Conservation (phyloP, 2,113 vertebrate species). For the Cryptotis parvus region DNA sequence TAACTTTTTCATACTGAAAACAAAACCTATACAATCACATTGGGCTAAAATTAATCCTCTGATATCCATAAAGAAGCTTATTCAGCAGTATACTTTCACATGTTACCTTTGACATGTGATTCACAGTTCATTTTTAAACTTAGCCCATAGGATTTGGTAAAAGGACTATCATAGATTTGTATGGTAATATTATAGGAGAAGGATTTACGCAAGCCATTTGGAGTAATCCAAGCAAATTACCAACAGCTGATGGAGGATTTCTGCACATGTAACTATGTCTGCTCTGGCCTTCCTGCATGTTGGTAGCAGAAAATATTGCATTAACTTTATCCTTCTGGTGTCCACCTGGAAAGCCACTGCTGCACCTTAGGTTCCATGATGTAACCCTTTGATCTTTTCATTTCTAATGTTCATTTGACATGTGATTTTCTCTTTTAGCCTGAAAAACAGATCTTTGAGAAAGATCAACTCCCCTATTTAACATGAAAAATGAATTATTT, state of each 20-base stretch:
- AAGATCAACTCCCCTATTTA: background rate
- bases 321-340: constrained; percentile 63
- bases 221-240: constrained; percentile 41
- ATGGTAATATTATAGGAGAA: background rate
- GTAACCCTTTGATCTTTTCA: constrained; percentile 62
- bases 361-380: constrained; percentile 51
- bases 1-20: background rate
- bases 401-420: constrained; percentile 61
- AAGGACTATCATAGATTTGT: background rate
- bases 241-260: constrained; percentile 50
- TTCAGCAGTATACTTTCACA: background rate
- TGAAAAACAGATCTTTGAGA: constrained; percentile 35
- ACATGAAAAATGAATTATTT: constrained; percentile 48
- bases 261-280: background rate
- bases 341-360: constrained; percentile 59
- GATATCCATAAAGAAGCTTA: background rate
- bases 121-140: constrained; percentile 61
- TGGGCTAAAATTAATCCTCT: background rate
- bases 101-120: background rate
- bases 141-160: background rate
- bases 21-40: background rate
- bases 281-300: constrained; percentile 35
- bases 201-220: constrained; percentile 41
- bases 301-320: constrained; percentile 13
- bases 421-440: background rate